Evolutionary conservation across 2,113 vertebrate species (phyloP).

Genomic region (Lontra canadensis): DNA sequence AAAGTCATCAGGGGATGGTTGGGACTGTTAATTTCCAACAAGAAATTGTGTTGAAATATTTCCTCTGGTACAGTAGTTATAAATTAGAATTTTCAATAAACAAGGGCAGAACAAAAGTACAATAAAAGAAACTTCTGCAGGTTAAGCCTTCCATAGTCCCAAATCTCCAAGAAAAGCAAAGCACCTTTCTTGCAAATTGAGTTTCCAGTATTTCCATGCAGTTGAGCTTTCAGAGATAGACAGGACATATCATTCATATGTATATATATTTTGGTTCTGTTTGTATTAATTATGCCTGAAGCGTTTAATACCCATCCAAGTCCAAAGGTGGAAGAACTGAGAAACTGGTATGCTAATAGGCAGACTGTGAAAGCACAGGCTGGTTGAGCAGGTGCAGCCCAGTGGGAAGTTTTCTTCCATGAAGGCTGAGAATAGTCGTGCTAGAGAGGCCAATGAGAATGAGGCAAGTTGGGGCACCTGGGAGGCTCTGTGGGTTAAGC

Average conservation of each 20-base stretch:
- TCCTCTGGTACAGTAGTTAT: not conserved
- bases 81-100: not conserved
- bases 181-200: not conserved
- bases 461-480: too few species aligned
- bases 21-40: constrained; percentile 19
- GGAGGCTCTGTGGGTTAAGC: too few species aligned
- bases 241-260: too few species aligned
- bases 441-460: constrained; percentile 87
- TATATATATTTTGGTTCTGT: not conserved
- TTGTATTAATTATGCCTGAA: constrained; percentile 92
- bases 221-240: not conserved
- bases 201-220: not conserved
- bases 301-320: constrained; percentile 97
- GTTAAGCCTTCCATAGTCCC: not conserved
- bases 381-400: constrained; percentile 91
- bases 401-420: constrained; percentile 93
- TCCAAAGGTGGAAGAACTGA: constrained; percentile 97
- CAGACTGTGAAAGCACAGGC: constrained; percentile 95
- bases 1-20: not conserved
- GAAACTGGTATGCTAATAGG: constrained; percentile 94
- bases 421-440: constrained; percentile 90
- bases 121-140: not conserved
- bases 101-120: not conserved
- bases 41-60: not conserved
- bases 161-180: not conserved